Conservation (phyloP, 1,140 invertebrate genomes). For the Ceratosolen solmsi region DNA sequence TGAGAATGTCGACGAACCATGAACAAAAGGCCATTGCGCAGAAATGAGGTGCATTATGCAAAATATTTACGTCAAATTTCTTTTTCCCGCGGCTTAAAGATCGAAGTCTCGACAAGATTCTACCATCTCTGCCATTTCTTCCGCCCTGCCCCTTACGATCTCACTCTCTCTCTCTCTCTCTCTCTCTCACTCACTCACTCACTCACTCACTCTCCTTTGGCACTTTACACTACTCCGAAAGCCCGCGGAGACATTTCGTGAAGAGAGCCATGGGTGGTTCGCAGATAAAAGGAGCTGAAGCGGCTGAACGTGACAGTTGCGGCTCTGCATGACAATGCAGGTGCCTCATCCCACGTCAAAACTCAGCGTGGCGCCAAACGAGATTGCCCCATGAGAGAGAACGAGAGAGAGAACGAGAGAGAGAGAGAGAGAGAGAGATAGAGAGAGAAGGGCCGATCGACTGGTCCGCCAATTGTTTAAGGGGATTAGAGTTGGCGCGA, state of each 20-base stretch:
- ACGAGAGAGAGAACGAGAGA: constrained; percentile 14
- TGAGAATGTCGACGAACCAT: background rate
- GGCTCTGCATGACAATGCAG: constrained; percentile 72
- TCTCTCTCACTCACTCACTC: background rate
- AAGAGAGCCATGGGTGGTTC: constrained; percentile 53
- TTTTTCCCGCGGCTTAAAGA: constrained; percentile 38
- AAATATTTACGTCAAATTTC: constrained; percentile 46
- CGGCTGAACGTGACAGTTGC: constrained; percentile 59
- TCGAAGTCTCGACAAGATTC: constrained; percentile 44
- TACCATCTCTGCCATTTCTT: background rate
- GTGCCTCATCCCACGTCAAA: constrained; percentile 73
- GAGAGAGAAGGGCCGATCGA: constrained; percentile 55
- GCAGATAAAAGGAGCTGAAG: constrained; percentile 55
- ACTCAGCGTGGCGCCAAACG: constrained; percentile 70
- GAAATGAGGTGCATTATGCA: constrained; percentile 46
- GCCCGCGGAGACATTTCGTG: constrained; percentile 44
- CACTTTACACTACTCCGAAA: constrained; percentile 34
- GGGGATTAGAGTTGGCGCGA: constrained; percentile 63
- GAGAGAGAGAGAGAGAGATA: background rate
- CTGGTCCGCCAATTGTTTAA: constrained; percentile 69
- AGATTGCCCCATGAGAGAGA: constrained; percentile 53
- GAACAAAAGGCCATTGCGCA: constrained; percentile 20
- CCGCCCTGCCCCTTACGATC: background rate
- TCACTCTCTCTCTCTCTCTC: too few relatives aligned
- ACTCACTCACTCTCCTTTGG: background rate